Conservation (phyloP, 1,140 invertebrate species). For the Drosophila navojoa region DNA sequence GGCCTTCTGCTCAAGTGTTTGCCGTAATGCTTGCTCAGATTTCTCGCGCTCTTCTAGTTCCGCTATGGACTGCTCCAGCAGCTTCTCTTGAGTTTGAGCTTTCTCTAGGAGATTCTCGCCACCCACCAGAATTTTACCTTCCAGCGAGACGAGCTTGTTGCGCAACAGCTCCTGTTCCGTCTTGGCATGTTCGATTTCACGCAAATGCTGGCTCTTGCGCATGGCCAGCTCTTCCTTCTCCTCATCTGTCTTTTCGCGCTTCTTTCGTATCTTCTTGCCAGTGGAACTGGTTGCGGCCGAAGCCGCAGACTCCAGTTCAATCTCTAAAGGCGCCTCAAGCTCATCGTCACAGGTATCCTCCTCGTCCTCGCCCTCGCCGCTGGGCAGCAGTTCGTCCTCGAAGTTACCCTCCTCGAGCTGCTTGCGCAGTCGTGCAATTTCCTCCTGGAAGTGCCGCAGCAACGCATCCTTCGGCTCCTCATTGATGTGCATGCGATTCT, state of each 20-base stretch:
- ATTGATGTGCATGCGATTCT: conserved; percentile 97
- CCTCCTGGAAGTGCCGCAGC: conserved; percentile 96
- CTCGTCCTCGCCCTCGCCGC: conserved; percentile 63
- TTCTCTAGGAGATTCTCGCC: conserved; percentile 99
- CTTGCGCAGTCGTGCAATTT: conserved; percentile 96
- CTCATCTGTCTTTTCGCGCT: conserved; percentile 85
- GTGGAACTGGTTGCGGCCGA: conserved; percentile 58
- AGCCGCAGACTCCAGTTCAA: conserved; percentile 83
- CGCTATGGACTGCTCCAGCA: conserved; percentile 94
- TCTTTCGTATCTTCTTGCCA: conserved; percentile 85
- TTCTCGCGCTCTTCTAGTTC: conserved; percentile 94
- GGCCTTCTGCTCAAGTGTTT: conserved; percentile 94
- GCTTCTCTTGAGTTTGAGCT: conserved; percentile 95
- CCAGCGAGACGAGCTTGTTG: conserved; percentile 94
- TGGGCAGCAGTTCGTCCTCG: conserved; percentile 71
- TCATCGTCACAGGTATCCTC: conserved; percentile 67
- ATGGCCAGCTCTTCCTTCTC: conserved; percentile 88
- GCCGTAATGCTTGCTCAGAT: conserved; percentile 92
- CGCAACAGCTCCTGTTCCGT: conserved; percentile 89
- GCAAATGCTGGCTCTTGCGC: conserved; percentile 85
- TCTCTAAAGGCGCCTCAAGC: conserved; percentile 79
- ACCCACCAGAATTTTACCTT: conserved; percentile 98
- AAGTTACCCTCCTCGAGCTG: conserved; percentile 89
- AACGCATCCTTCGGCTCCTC: conserved; percentile 99
- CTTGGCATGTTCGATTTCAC: conserved; percentile 86